Percentiles rank a stretch among this genome's conserved stretches.
These are phyloP conservation scores for Micropoecilia bifurca DNA, from an alignment of 2,797 vertebrate species.

Conservation along the genomic window DNA sequence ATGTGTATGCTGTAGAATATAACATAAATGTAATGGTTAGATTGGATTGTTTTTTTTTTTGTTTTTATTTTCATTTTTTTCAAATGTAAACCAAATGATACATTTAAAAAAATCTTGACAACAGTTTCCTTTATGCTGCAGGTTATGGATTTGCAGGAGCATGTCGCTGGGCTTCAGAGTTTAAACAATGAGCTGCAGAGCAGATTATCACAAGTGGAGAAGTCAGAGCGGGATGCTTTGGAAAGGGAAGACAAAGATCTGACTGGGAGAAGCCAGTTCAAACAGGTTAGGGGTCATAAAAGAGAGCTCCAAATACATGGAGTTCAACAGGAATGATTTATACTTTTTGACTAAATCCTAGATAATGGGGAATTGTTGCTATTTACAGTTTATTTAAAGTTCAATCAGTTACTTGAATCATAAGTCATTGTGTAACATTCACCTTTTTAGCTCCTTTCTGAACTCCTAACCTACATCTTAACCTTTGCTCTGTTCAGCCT, in stretches of 20 bases:
- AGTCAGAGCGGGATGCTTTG: conserved; percentile 51
- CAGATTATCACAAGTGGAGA: conserved; percentile 70
- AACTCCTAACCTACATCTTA: conserved; percentile 62
- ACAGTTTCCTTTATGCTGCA: conserved; percentile 45
- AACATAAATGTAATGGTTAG: neutral
- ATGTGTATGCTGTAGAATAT: neutral
- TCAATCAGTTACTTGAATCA: conserved; percentile 33
- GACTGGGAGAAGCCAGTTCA: conserved; percentile 37
- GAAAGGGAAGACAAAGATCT: conserved; percentile 45
- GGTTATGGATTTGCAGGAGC: conserved; percentile 88
- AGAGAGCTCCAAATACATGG: conserved; percentile 2
- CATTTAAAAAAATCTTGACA: neutral
- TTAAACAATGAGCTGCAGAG: conserved; percentile 85
- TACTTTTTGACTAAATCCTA: conserved; percentile 2
- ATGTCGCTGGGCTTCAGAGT: conserved; percentile 81
- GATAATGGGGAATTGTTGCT: conserved; percentile 7
- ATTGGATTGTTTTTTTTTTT: neutral
- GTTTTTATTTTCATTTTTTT: neutral
- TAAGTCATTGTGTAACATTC: conserved; percentile 58
- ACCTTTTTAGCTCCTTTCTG: conserved; percentile 61
- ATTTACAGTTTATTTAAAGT: conserved; percentile 20
- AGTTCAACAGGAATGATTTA: neutral
- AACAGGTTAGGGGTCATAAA: conserved; percentile 77
- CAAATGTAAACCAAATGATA: neutral
- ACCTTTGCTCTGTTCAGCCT: conserved; percentile 60